Conservation (phyloP, 2,888 invertebrate species). For the Torymus texanus region DNA sequence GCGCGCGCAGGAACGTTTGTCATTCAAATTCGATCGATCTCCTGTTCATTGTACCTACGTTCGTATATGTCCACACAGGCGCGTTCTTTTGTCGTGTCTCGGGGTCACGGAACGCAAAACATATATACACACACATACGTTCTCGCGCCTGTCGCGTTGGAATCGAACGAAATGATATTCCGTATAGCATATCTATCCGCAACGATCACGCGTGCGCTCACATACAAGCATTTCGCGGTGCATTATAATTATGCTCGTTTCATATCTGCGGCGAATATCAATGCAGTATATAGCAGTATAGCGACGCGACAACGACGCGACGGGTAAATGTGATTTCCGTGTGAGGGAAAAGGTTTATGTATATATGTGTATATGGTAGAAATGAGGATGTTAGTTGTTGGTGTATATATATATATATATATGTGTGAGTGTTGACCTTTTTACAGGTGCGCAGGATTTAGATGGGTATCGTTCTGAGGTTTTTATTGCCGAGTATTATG, state of each 20-base stretch:
- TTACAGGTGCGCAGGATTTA: too few relatives aligned
- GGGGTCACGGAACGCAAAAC: background rate
- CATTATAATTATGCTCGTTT: slow-evolving; percentile 45
- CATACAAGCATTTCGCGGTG: slow-evolving; percentile 1
- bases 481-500: too few relatives aligned
- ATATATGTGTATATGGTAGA: too few relatives aligned
- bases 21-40: slow-evolving; percentile 52
- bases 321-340: slow-evolving; percentile 50
- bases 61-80: background rate
- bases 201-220: slow-evolving; percentile 8
- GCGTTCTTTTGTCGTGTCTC: slow-evolving; percentile 41
- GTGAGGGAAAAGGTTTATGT: background rate
- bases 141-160: slow-evolving; percentile 10
- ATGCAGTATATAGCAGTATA: background rate
- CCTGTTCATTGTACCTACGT: slow-evolving; percentile 48
- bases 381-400: too few relatives aligned
- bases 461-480: too few relatives aligned
- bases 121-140: background rate
- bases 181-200: slow-evolving; percentile 15
- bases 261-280: slow-evolving; percentile 27
- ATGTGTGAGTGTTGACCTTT: too few relatives aligned
- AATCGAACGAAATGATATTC: background rate
- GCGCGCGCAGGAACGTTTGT: slow-evolving; percentile 28
- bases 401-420: too few relatives aligned
- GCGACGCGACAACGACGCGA: background rate